Evolutionary conservation across 1,140 invertebrate species (phyloP), one percentile per base, ranked within the genome.

Genomic region (Apis cerana): DNA sequence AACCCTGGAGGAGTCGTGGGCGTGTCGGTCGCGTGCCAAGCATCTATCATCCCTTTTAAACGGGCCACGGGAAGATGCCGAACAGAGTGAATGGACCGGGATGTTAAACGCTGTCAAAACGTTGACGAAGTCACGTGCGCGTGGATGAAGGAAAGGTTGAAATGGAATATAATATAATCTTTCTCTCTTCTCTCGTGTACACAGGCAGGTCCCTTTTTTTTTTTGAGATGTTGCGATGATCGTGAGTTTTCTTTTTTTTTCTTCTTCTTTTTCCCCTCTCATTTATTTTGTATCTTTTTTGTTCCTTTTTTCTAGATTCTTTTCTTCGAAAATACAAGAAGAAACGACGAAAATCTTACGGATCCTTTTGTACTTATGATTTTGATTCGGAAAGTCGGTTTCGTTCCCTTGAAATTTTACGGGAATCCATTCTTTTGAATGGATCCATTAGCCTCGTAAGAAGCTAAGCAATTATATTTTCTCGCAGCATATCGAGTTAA

Each of bases 11-110:
- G 52, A 56, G 54, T 79, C 84, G 87, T 90, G 90, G 91, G 93
- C 91, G 92, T 92, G 92, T 85, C 90, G 84, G 93, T 91, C 93
- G 93, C 92, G 93, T 94, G 93, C 90, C 92, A 78, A 78, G 84
- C 92, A 94, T 94, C 93, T 87, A 94, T 94, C 93, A 94, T 93
- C 90, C 90, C 86, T 91, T 90, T 92, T 92, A 93, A 91, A 43
- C 33, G 90, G 91, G 88, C 75, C 76, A 21, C 70, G 75, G 5
- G 0, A 79, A 84, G 80, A 80, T 77, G 80, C 78, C 88, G 62
- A 88, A 90, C 80, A 83, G 79, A 87, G 76, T 74, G 85, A 87
- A 89, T 88, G 85, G 75, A 77, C 85, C 79, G 80, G 80, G 74
- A 64, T 43, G 84, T 86, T 90, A 87, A 90, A 89, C 85, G 85